These are phyloP conservation scores for Lepidothrix coronata DNA, from an alignment of 2,113 vertebrate genomes.

Conservation along the genomic window DNA sequence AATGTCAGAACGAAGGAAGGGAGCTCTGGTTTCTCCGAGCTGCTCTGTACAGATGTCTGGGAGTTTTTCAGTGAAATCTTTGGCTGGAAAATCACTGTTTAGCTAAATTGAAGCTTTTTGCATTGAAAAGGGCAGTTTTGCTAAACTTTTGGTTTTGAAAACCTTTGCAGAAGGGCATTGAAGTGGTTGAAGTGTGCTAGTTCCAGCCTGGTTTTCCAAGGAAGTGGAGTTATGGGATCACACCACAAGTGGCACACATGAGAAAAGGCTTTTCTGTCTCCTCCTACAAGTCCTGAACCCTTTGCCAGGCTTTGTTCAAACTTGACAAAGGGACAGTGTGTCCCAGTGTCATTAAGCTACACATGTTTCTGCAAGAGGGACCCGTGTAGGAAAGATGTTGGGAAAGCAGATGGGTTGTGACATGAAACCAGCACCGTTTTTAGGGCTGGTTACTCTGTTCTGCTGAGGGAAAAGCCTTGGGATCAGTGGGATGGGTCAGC, in stretches of 20 bases:
- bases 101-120: conserved; percentile 18
- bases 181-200: neutral
- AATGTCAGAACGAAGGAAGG: neutral
- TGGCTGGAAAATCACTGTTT: neutral
- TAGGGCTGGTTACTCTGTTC: neutral
- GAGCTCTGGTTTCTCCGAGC: neutral
- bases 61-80: neutral
- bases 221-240: neutral
- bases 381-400: accelerated
- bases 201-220: neutral
- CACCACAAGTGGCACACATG: accelerated
- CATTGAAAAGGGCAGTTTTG: neutral
- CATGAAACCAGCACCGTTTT: neutral
- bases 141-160: neutral
- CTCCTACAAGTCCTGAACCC: neutral
- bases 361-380: neutral
- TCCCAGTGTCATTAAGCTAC: neutral
- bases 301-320: neutral
- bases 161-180: neutral
- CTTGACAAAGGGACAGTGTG: neutral
- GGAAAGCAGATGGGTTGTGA: neutral
- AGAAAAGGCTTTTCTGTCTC: neutral
- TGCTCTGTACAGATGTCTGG: neutral
- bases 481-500: neutral
- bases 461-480: neutral